Percentiles rank a stretch among this genome's conserved stretches.
These are phyloP conservation scores for Cryptocephalus primarius DNA, from an alignment of 2,888 invertebrate genomes.

Conservation along the genomic window DNA sequence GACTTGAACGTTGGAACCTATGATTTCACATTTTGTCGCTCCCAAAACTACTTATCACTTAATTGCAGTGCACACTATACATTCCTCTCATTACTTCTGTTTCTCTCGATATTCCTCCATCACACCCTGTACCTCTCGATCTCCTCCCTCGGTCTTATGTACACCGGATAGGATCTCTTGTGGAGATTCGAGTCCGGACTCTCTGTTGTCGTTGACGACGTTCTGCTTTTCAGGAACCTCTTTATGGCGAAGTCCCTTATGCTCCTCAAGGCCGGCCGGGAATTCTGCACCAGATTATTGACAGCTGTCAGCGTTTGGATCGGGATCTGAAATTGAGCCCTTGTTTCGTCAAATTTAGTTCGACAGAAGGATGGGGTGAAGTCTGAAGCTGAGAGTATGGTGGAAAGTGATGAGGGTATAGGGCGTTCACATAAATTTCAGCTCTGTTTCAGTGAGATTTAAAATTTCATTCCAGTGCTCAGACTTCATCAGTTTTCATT, in stretches of 20 bases:
- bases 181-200: constrained; percentile 9
- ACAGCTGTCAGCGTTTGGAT: constrained; percentile 31
- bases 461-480: too few species aligned
- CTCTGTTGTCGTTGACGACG: constrained; percentile 7
- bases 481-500: too few species aligned
- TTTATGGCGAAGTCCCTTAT: constrained; percentile 24
- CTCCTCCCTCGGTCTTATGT: constrained; percentile 9
- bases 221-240: constrained; percentile 14
- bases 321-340: constrained; percentile 28
- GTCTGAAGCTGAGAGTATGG: background rate
- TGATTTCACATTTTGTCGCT: too few species aligned
- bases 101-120: too few species aligned
- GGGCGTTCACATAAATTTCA: too few species aligned
- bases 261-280: constrained; percentile 28
- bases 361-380: background rate
- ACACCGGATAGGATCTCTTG: constrained; percentile 15
- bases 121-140: constrained; percentile 5
- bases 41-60: too few species aligned
- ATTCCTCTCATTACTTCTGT: too few species aligned
- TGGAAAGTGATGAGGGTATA: background rate
- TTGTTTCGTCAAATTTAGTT: too few species aligned
- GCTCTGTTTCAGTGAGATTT: too few species aligned
- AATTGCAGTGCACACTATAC: too few species aligned
- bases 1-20: too few species aligned
- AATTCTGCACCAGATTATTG: constrained; percentile 31